Conservation (phyloP, 1,140 invertebrate species). For the Anoplophora glabripennis region DNA sequence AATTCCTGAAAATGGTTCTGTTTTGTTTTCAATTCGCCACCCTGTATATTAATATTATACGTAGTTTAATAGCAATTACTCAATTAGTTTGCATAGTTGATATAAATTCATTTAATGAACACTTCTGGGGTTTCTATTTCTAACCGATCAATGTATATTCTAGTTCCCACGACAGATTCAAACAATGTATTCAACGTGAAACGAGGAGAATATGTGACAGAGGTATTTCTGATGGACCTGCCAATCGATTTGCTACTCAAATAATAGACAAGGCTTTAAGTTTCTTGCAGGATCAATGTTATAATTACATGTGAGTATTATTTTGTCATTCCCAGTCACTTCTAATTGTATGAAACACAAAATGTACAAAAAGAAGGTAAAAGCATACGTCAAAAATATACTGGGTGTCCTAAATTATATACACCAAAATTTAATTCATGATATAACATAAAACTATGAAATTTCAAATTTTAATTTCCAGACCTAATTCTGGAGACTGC, state of each 20-base stretch:
- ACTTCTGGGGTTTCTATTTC: too few species aligned
- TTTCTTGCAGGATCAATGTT: conserved; percentile 59
- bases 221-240: conserved; percentile 50
- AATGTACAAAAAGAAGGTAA: too few species aligned
- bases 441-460: not conserved
- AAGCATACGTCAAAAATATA: too few species aligned
- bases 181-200: conserved; percentile 56
- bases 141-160: not conserved
- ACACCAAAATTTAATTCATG: too few species aligned
- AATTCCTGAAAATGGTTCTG: too few species aligned
- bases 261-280: conserved; percentile 59
- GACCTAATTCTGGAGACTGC: conserved; percentile 55
- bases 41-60: too few species aligned
- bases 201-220: conserved; percentile 54
- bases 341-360: too few species aligned
- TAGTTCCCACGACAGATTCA: conserved; percentile 59
- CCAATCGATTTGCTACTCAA: conserved; percentile 54
- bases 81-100: too few species aligned
- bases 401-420: too few species aligned
- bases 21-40: too few species aligned
- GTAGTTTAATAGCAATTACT: too few species aligned
- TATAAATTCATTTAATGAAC: too few species aligned
- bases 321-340: not conserved
- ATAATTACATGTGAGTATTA: conserved; percentile 56
- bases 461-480: conserved; percentile 38